Percentiles rank a stretch among this genome's conserved stretches.
Evolutionary conservation across 2,113 vertebrate genomes (phyloP).

Genomic region (Dasypus novemcinctus): DNA sequence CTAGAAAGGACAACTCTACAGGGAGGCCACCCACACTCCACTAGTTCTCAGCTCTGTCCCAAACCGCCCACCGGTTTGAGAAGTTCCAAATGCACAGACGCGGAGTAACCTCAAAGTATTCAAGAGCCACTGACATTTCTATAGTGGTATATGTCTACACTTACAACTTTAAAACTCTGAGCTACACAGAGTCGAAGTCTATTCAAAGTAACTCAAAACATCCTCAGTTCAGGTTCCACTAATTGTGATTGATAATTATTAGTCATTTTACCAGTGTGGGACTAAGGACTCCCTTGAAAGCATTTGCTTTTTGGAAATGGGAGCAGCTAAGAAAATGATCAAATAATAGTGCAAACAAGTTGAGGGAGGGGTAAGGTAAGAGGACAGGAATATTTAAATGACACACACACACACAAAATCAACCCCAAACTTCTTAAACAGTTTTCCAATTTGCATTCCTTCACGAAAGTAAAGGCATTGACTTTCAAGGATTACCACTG

Average conservation of each 20-base stretch:
- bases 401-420: no score
- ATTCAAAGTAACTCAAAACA: not conserved
- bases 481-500: not conserved
- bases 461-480: fast-evolving
- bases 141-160: not conserved
- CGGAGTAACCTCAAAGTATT: not conserved
- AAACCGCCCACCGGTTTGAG: not conserved
- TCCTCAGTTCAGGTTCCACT: not conserved
- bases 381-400: not conserved
- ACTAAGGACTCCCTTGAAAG: not conserved
- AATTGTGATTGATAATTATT: not conserved
- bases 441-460: not conserved
- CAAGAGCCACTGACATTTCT: not conserved
- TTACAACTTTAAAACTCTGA: not conserved
- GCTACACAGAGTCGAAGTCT: not conserved
- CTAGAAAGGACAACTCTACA: no score
- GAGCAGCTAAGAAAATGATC: constrained; percentile 4
- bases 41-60: not conserved
- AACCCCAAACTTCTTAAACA: no score
- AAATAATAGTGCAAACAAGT: not conserved
- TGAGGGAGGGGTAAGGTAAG: not conserved
- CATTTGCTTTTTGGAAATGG: constrained; percentile 1
- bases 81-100: not conserved
- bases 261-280: not conserved
- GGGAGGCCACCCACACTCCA: no score